Evolutionary conservation across 2,113 vertebrate genomes (phyloP).

Genomic region (Poeciliopsis retropinna): DNA sequence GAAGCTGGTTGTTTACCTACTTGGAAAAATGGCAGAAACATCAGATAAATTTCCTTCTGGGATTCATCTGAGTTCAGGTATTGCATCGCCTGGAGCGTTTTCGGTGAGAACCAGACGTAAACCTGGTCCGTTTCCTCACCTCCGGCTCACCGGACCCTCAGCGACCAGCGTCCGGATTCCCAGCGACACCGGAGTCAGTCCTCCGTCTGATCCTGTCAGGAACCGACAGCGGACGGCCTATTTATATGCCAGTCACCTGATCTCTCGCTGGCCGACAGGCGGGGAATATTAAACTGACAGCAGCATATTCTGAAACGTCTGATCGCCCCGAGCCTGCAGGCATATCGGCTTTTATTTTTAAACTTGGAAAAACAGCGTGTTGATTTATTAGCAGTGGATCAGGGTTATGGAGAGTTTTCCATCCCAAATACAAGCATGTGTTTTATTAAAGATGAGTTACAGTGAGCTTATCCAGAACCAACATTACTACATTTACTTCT

Average conservation of each 20-base stretch:
- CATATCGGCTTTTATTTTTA: constrained; percentile 41
- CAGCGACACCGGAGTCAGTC: constrained; percentile 72
- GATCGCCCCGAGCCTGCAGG: constrained; percentile 40
- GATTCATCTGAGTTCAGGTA: constrained; percentile 56
- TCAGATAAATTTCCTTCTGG: background rate
- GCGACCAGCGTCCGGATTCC: constrained; percentile 65
- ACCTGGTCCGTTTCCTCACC: constrained; percentile 36
- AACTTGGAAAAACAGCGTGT: constrained; percentile 1
- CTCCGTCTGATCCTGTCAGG: constrained; percentile 71
- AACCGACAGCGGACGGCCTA: constrained; percentile 65
- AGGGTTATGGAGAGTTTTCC: background rate
- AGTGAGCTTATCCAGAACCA: too few relatives aligned
- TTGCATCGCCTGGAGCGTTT: constrained; percentile 19
- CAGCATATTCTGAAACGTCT: constrained; percentile 74
- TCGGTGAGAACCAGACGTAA: constrained; percentile 8
- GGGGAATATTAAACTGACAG: constrained; percentile 72
- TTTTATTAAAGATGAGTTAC: too few relatives aligned
- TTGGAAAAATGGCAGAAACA: constrained; percentile 6
- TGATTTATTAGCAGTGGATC: background rate
- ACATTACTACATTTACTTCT: too few relatives aligned
- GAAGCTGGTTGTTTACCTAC: constrained; percentile 38
- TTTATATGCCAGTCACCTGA: constrained; percentile 73
- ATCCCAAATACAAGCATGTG: too few relatives aligned
- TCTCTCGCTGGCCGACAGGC: constrained; percentile 49
- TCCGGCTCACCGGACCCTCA: constrained; percentile 49